These are phyloP conservation scores for Catostomus latipinnis DNA, from an alignment of 2,797 vertebrate species.

Conservation along the genomic window DNA sequence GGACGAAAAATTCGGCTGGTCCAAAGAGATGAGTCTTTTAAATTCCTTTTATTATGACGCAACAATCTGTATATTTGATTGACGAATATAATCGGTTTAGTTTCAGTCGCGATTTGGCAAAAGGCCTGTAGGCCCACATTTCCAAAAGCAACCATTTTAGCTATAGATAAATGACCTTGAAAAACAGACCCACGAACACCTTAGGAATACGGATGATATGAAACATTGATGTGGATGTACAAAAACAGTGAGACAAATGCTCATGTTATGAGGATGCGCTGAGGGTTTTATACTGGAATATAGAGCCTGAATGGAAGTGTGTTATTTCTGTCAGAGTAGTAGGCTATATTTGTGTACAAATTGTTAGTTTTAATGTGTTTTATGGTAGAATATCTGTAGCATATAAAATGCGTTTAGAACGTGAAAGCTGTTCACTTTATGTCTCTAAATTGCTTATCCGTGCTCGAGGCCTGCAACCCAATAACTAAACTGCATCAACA, in stretches of 20 bases:
- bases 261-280: not conserved
- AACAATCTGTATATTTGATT: not conserved
- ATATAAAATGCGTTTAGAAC: not conserved
- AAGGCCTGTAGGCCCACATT: slow-evolving; percentile 14
- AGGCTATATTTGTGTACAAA: no score
- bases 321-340: not conserved
- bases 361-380: no score
- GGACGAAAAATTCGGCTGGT: not conserved
- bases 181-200: not conserved
- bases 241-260: not conserved
- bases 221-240: not conserved
- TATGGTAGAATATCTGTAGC: no score
- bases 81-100: not conserved
- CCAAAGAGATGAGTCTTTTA: not conserved
- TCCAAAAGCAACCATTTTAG: slow-evolving; percentile 13
- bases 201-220: not conserved
- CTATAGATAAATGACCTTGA: slow-evolving; percentile 36
- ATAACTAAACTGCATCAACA: not conserved
- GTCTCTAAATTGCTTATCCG: not conserved
- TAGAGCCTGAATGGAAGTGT: not conserved
- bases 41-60: not conserved
- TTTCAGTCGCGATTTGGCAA: not conserved
- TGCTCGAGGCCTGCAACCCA: not conserved
- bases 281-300: no score
- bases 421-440: not conserved